Base-by-base conservation (phyloP, 2,797 vertebrate species). In the Coracias cyanogaster region DNA sequence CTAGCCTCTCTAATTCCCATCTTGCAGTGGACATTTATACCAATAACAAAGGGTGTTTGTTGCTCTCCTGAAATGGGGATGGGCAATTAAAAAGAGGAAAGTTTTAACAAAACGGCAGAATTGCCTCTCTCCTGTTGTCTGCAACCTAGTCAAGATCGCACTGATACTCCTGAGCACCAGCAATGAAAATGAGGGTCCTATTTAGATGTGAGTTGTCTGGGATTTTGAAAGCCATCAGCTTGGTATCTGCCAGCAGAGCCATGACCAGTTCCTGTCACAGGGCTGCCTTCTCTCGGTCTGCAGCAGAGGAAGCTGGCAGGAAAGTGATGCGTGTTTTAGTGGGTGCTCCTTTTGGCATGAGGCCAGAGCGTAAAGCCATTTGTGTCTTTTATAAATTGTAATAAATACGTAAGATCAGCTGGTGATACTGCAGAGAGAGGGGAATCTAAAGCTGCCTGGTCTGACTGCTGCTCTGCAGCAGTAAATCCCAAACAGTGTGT, bases 1-100 rank as follows among this genome's bases (percentile, higher is more conserved):
- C 49, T 65, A 41, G 37, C 48, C n/a, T 76, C 82, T 93, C 96
- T 85, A 95, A 92, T 94, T 95, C 61, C 51, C 60, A 25, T 71
- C 82, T 89, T 57, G 71, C 55, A 76, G 60, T 55, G 79, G 87
- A 89, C 82, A 54, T 57, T 58, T 73, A 80, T 17, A 20, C 24
- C 78, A 70, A 49, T 73, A 84, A 86, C 33, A 92, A 58, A 93
- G 62, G 18, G n/a, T 58, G 61, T 77, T 79, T 73, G 45, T 90
- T 91, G 54, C 20, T 57, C 86, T 83, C 51, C 83, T 86, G 81
- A 85, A 91, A 88, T 31, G 65, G 60, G 26, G 58, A 17, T 29
- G 57, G 33, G 16, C 3, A 12, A 33, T 83, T 31, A 70, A 65
- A 69, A 81, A 60, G 69, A 48, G 22, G 49, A 46, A 93, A 49